Evolutionary conservation across 2,113 vertebrate species (phyloP), one percentile per base, ranked within the genome.

Genomic region (Xenopus laevis): DNA sequence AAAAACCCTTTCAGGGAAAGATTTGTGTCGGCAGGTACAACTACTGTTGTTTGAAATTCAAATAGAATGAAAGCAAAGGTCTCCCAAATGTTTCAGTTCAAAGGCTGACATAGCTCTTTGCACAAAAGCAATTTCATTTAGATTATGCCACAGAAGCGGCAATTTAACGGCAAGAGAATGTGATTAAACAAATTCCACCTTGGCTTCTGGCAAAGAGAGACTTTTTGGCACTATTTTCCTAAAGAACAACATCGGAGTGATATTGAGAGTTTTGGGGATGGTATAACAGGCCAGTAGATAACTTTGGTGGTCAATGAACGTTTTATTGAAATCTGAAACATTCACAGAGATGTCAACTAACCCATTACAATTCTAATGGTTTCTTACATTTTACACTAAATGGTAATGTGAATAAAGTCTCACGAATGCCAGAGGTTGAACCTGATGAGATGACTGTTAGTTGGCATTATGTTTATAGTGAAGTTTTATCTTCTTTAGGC

Each of bases 91-190:
- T 74, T 79, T 70, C 71, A 71, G 79, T 80, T 81, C 64, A 76
- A 80, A 84, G 81, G 74, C 85, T 85, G 84, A 85, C 82, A 81
- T 75, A 79, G 74, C 74, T 83, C 78, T 81, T 82, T 81, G 82
- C 86, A 81, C 87, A 16, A 89, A 89, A 90, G 85, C 87, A 87
- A 87, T 89, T 89, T 87, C 84, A 87, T 89, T 89, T 88, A 86
- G 84, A 89, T 89, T 87, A 86, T 74, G 85, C 85, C 71, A 80
- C 81, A 84, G 68, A 40, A 57, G 83, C 83, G 84, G 81, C 82
- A 85, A 63, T 87, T 90, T 87, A 88, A 88, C 82, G 81, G 83
- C 82, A 76, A 77, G 82, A 33, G 77, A 82, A 78, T 86, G 84
- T 89, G 86, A 89, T 79, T 85, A 85, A 82, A 84, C 81, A 82